Base-by-base conservation (phyloP, 2,797 vertebrate genomes). In the Gouania willdenowi region DNA sequence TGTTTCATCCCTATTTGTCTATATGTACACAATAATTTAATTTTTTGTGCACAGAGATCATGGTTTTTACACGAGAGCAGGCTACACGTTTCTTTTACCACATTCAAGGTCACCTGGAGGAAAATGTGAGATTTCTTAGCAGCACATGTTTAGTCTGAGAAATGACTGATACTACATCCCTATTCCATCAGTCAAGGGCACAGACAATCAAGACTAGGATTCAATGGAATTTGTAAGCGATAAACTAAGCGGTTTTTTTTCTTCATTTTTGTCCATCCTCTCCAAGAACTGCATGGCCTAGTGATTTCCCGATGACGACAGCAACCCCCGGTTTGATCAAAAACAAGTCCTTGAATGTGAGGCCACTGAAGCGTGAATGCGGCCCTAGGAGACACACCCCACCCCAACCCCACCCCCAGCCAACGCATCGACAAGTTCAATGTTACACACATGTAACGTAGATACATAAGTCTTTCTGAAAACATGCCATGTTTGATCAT, bases 91-190 rank as follows among this genome's bases (percentile, higher is more conserved):
- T 41, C 26, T 41, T 26, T 22, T 13, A 52, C 66, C 27, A 41
- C 45, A 50, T 40, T 52, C 56, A 76, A 64, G 53, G 61, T 25
- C 42, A 14, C n/a, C 1, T 4, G 12, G 11, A 5, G 11, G 11
- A 41, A 40, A 51, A 7, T 14, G 13, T 14, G 13, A 13, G 14
- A 13, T 13, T 14, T 14, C 25, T 45, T 24, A 18, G 37, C 20
- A 44, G n/a, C 26, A 23, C 16, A 19, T 76, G 24, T 69, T 73
- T 65, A 56, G 70, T 68, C 70, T 73, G n/a, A 18, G 33, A 14
- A 33, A 54, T 41, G 28, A 48, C 28, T 25, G 49, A 75, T 50
- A 48, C 34, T 17, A n/a, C 22, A 4, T 8, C 30, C n/a, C 33
- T 47, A 22, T 42, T 35, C 39, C 27, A 33, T n/a, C 34, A 16